These are phyloP conservation scores for Anoncus sp. DNA, from an alignment of 2,888 invertebrate genomes.

Conservation along the genomic window DNA sequence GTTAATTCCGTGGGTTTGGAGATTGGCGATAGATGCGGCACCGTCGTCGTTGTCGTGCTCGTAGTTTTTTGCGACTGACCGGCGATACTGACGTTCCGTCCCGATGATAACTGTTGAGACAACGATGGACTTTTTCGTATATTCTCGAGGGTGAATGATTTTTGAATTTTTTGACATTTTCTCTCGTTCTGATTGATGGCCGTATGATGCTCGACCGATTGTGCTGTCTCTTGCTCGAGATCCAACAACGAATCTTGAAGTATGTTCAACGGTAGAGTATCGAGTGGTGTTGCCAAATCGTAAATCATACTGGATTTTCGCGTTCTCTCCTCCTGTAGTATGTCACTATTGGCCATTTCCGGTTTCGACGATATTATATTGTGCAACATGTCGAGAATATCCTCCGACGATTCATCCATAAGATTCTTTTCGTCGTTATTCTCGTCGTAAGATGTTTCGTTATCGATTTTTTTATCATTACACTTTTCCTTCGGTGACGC, in stretches of 20 bases:
- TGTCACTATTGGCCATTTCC: conserved; percentile 79
- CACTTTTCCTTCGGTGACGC: conserved; percentile 55
- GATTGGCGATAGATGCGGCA: conserved; percentile 89
- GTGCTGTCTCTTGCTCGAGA: conserved; percentile 69
- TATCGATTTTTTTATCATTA: conserved; percentile 49
- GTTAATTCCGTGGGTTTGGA: conserved; percentile 90
- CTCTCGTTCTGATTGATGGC: conserved; percentile 40
- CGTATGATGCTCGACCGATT: conserved; percentile 61
- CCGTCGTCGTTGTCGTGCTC: conserved; percentile 84
- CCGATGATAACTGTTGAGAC: conserved; percentile 69
- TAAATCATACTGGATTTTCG: conserved; percentile 79
- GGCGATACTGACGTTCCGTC: conserved; percentile 75
- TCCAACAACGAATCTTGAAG: conserved; percentile 79
- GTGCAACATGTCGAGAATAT: conserved; percentile 89
- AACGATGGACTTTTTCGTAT: conserved; percentile 68
- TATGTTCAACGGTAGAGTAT: conserved; percentile 79
- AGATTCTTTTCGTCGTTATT: conserved; percentile 71
- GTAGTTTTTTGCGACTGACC: conserved; percentile 77
- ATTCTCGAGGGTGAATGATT: conserved; percentile 35
- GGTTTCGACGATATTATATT: conserved; percentile 85
- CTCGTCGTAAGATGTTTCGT: conserved; percentile 62
- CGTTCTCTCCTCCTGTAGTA: conserved; percentile 76
- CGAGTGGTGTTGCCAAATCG: conserved; percentile 79
- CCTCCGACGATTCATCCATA: conserved; percentile 86
- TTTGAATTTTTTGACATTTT: conserved; percentile 53